phyloP scores from a whole-genome alignment of 1,140 invertebrate genomes.

The Lucilia sericata region DNA sequence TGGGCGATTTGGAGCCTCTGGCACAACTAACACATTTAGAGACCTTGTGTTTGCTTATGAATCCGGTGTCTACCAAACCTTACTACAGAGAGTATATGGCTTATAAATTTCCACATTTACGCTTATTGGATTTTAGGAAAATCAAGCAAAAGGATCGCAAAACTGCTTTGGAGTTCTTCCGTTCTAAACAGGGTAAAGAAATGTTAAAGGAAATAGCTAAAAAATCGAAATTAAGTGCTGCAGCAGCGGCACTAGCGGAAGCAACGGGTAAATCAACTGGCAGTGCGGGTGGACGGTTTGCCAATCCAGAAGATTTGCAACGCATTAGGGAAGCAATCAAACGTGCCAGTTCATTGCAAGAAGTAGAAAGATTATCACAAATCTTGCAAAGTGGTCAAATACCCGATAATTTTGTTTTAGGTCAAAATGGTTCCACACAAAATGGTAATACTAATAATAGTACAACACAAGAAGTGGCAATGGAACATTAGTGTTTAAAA shows the following conservation, averaged over 20 bases:
- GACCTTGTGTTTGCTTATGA: slow-evolving; percentile 91
- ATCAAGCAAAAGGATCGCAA: slow-evolving; percentile 92
- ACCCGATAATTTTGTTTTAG: slow-evolving; percentile 61
- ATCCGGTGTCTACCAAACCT: slow-evolving; percentile 94
- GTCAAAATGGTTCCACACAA: slow-evolving; percentile 50
- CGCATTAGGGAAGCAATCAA: slow-evolving; percentile 95
- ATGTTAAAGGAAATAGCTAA: slow-evolving; percentile 88
- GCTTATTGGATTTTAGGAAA: slow-evolving; percentile 94
- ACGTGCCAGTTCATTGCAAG: slow-evolving; percentile 92
- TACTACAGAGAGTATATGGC: slow-evolving; percentile 90
- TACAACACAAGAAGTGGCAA: slow-evolving; percentile 43
- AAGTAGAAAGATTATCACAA: slow-evolving; percentile 94
- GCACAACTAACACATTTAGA: slow-evolving; percentile 82
- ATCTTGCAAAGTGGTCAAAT: slow-evolving; percentile 89
- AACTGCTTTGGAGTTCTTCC: slow-evolving; percentile 88
- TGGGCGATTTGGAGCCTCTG: slow-evolving; percentile 94
- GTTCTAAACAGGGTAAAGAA: slow-evolving; percentile 93
- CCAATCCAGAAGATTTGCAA: slow-evolving; percentile 84
- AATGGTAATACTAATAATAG: slow-evolving; percentile 38
- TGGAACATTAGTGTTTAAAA: slow-evolving; percentile 57
- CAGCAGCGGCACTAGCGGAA: slow-evolving; percentile 56
- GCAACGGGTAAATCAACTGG: neutral
- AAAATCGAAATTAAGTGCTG: slow-evolving; percentile 79
- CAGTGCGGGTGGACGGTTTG: slow-evolving; percentile 65
- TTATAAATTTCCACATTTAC: slow-evolving; percentile 81